Percentiles rank a stretch among this genome's conserved stretches.
These are phyloP conservation scores for Nycticebus coucang DNA, from an alignment of 2,113 vertebrate species.

Conservation along the genomic window DNA sequence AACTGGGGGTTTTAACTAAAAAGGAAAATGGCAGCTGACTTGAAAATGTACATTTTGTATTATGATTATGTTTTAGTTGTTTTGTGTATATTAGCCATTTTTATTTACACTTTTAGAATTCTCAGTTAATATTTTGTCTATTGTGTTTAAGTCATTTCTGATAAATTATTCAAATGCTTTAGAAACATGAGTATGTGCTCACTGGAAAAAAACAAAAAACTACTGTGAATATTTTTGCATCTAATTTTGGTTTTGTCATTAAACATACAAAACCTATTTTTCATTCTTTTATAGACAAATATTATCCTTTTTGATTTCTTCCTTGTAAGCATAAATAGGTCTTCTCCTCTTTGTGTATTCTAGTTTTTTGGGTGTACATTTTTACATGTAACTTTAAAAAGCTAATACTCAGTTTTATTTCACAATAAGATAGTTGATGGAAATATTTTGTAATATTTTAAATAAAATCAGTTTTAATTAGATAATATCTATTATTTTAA, in stretches of 20 bases:
- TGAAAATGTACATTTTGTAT: constrained; percentile 25
- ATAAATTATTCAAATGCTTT: not conserved
- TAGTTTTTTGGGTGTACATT: constrained; percentile 7
- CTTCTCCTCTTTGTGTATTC: constrained; percentile 47
- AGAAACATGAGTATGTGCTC: not conserved
- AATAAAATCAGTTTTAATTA: constrained; percentile 65
- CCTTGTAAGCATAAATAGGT: constrained; percentile 33
- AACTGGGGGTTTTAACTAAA: not conserved
- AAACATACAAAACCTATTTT: constrained; percentile 21
- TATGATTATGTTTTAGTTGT: not conserved
- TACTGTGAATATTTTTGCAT: constrained; percentile 9
- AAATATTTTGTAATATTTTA: constrained; percentile 40
- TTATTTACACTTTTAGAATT: constrained; percentile 3
- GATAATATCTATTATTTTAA: constrained; percentile 9
- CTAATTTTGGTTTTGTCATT: constrained; percentile 32
- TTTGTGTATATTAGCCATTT: not conserved
- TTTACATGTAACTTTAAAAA: constrained; percentile 31
- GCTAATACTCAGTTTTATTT: constrained; percentile 40
- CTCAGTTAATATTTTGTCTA: constrained; percentile 14
- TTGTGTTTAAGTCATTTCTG: not conserved
- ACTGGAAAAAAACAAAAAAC: constrained; percentile 8
- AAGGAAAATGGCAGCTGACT: not conserved
- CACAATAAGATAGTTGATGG: constrained; percentile 19
- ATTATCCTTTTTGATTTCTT: constrained; percentile 38
- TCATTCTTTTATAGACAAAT: constrained; percentile 2